A percentile compares a stretch with the other conserved stretches of the same genome.
phyloP scores from a whole-genome alignment of 2,888 invertebrate species.

The Dryocosmus kuriphilus region DNA sequence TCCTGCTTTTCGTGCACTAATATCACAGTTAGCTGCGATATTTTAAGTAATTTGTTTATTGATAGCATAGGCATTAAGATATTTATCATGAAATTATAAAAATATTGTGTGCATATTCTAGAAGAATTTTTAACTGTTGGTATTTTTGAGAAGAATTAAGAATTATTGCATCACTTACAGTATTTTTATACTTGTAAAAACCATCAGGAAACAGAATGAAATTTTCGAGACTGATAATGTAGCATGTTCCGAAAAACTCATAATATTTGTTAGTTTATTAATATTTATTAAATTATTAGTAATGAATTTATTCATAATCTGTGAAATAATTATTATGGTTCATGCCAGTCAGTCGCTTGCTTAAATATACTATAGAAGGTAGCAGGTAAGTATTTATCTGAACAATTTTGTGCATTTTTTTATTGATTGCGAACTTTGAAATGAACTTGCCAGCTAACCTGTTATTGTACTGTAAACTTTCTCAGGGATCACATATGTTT shows the following conservation, averaged over 20 bases:
- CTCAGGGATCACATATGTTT: no score
- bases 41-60: neutral
- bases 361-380: neutral
- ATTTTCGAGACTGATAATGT: neutral
- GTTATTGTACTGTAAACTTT: no score
- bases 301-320: neutral
- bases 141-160: neutral
- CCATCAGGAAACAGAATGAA: neutral
- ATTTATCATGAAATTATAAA: neutral
- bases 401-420: neutral
- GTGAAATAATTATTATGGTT: constrained; percentile 6
- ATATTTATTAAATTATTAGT: neutral
- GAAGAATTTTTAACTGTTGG: neutral
- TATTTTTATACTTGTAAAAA: constrained; percentile 10
- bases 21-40: neutral
- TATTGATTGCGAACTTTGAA: neutral
- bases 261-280: constrained; percentile 16
- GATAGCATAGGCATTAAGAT: neutral
- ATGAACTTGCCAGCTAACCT: no score
- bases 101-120: neutral
- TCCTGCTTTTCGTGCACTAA: constrained; percentile 26
- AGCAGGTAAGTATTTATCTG: constrained; percentile 2
- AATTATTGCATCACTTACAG: neutral
- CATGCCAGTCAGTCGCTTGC: neutral
- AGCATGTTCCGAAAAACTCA: neutral